Evolutionary conservation across 2,797 vertebrate species (phyloP).

Genomic region (Coregonus ussuriensis): DNA sequence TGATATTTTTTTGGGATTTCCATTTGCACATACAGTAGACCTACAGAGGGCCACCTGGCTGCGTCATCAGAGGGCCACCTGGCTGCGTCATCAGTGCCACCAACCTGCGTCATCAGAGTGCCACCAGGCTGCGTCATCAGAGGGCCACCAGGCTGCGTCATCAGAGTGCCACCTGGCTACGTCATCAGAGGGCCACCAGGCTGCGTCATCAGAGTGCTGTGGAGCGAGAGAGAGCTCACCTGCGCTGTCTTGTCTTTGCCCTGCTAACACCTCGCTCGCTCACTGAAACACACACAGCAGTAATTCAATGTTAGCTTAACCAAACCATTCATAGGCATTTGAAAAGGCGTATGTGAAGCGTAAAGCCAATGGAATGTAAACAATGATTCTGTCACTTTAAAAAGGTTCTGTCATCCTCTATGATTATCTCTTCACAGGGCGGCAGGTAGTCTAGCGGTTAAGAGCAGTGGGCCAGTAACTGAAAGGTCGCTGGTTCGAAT

Average conservation of each 20-base stretch:
- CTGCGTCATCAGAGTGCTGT: constrained; percentile 19
- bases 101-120: no score
- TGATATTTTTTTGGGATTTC: no score
- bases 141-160: no score
- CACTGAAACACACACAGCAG: constrained; percentile 39
- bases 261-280: constrained; percentile 36
- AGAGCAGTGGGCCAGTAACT: no score
- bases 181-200: background rate
- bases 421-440: constrained; percentile 20
- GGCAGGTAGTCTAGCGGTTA: no score
- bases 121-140: no score
- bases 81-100: no score
- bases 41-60: background rate
- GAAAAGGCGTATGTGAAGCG: constrained; percentile 53
- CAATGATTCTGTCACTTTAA: constrained; percentile 51
- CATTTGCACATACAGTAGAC: background rate
- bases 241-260: constrained; percentile 64
- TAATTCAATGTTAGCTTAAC: constrained; percentile 61
- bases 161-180: no score
- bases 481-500: no score
- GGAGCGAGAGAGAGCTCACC: constrained; percentile 46
- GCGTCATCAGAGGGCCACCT: no score
- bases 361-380: constrained; percentile 68
- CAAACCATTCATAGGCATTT: constrained; percentile 57
- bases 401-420: constrained; percentile 50